Conservation (phyloP, 2,797 vertebrate genomes). For the Eidolon dupreanum region DNA sequence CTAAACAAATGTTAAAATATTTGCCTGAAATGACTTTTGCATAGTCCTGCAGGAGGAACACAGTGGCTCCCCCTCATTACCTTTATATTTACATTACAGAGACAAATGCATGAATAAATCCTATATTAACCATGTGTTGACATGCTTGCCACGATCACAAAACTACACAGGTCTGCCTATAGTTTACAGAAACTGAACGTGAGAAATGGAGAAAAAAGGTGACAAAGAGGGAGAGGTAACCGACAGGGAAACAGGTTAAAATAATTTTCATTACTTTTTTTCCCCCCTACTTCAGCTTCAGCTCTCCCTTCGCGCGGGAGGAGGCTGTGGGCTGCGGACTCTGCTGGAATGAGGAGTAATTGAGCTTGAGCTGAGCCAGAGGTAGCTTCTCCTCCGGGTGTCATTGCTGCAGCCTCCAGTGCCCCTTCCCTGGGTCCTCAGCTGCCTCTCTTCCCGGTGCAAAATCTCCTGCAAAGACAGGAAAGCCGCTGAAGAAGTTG, state of each 20-base stretch:
- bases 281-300: background rate
- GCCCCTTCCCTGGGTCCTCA: background rate
- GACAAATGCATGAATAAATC: background rate
- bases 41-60: background rate
- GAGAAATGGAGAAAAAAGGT: background rate
- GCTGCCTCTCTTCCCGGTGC: background rate
- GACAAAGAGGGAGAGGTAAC: background rate
- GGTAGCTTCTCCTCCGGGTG: constrained; percentile 17
- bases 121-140: background rate
- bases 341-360: constrained; percentile 56
- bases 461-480: constrained; percentile 49
- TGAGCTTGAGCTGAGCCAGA: constrained; percentile 6
- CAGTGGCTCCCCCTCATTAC: background rate
- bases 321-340: constrained; percentile 30
- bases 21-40: constrained; percentile 37
- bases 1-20: background rate
- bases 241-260: background rate
- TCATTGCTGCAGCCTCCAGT: constrained; percentile 49
- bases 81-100: background rate
- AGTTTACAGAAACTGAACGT: background rate
- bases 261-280: background rate
- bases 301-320: background rate
- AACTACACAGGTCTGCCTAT: background rate
- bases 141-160: background rate
- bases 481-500: constrained; percentile 70